phyloP scores from a whole-genome alignment of 2,113 vertebrate genomes.

The Motacilla tschutschensis region DNA sequence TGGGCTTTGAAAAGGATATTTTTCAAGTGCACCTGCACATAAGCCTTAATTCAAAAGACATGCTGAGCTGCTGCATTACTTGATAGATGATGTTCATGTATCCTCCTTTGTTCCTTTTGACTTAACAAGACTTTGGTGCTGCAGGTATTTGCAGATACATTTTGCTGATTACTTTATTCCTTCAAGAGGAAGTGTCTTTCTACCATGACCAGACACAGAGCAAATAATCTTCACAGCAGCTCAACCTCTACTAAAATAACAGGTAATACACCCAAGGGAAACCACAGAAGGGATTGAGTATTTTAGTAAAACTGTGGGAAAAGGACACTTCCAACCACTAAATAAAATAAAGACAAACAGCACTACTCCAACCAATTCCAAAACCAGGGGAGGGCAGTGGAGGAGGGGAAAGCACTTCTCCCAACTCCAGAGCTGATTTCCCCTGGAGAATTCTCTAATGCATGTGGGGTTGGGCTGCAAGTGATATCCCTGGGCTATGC shows the following conservation, averaged over 20 bases:
- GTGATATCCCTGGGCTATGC: not conserved
- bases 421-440: not conserved
- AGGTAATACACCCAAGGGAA: not conserved
- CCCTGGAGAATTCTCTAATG: not conserved
- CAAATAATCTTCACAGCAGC: not conserved
- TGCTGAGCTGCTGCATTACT: not conserved
- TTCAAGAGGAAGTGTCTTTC: not conserved
- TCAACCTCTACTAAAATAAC: not conserved
- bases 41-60: not conserved
- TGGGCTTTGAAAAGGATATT: not conserved
- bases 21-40: not conserved
- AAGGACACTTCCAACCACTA: not conserved
- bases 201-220: not conserved
- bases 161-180: not conserved
- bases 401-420: not conserved
- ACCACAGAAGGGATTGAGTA: not conserved
- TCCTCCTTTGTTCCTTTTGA: not conserved
- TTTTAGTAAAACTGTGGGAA: not conserved
- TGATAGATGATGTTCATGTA: not conserved
- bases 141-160: not conserved
- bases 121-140: not conserved
- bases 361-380: not conserved
- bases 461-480: not conserved
- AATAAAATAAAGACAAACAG: not conserved
- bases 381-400: not conserved